Conservation (phyloP, 2,888 invertebrate genomes). For the Drosophila parthenogenetica region DNA sequence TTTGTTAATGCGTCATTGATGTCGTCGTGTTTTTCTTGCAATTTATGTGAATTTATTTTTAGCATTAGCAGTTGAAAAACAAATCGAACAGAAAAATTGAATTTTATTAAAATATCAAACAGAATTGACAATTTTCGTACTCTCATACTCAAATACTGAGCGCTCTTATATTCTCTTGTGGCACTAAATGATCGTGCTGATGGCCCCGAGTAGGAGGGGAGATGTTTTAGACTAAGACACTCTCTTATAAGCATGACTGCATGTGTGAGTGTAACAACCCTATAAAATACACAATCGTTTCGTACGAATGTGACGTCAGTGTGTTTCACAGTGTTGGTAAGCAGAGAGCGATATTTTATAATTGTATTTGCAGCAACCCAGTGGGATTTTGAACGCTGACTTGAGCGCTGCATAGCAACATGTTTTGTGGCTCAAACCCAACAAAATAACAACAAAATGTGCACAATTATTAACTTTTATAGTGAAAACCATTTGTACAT, state of each 20-base stretch:
- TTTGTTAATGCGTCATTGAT: conserved; percentile 13
- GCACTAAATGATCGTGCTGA: conserved; percentile 13
- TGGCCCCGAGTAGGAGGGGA: conserved; percentile 2
- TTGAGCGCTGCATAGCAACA: neutral
- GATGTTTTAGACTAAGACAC: neutral
- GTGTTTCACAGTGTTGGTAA: conserved; percentile 15
- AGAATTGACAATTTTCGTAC: neutral
- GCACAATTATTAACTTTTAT: neutral
- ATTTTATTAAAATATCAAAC: conserved; percentile 16
- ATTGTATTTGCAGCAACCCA: conserved; percentile 15
- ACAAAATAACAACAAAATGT: neutral
- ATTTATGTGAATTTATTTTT: conserved; percentile 16
- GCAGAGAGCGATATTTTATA: conserved; percentile 19
- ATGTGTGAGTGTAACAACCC: conserved; percentile 23
- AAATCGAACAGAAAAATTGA: neutral
- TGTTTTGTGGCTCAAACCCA: neutral
- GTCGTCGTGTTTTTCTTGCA: conserved; percentile 8
- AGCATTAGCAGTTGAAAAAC: conserved; percentile 14
- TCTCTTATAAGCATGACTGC: conserved; percentile 14
- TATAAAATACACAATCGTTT: conserved; percentile 22
- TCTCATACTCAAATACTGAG: conserved; percentile 7
- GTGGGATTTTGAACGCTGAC: conserved; percentile 13
- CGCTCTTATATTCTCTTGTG: neutral
- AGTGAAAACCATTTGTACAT: neutral
- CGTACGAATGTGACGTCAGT: conserved; percentile 28